Evolutionary conservation across 2,888 invertebrate genomes (phyloP), one percentile per base, ranked within the genome.

Genomic region (Phengaris alcon): DNA sequence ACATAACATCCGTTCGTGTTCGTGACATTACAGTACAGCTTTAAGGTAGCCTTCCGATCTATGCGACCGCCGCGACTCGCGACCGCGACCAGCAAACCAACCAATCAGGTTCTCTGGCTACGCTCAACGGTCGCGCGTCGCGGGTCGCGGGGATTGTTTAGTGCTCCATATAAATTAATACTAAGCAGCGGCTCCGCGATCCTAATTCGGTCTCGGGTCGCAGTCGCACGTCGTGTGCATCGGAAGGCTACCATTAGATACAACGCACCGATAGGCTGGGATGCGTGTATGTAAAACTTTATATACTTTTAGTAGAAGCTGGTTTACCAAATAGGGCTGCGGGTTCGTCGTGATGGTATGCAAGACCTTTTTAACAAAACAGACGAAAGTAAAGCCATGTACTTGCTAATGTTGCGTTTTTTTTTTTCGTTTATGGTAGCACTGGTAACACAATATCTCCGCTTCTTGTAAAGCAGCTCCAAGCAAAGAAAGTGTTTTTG

Each of bases 341-440:
- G 46, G 12, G 13, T 51, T 51, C 12, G 35, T 72, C 72, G 72
- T 72, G 72, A 72, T 13, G 72, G 72, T 35, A 72, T 72, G 64
- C 64, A 35, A 64, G 12, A 64, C 59, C 59, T 10, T 7, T 64
- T 22, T 57, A 10, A 22, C 22, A 22, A 59, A 59, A 59, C 10
- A 22, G 22, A 59, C 59, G 15, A 59, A 59, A 59, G 15, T 0
- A 57, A 57, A 15, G 22, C 59, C 59, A 8, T 22, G 59, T 59
- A 9, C 59, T 22, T 22, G 59, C 22, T 9, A 22, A 15, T 22
- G 10, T 48, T 48, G 48, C 8, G 48, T 59, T 59, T 15, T 59
- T 59, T 59, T 59, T 15, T 59, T 59, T 59, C 22, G 59, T 59
- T 59, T 15, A 15, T n/a, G 57, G n/a, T 35, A 3, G 3, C 35